Base-by-base conservation (phyloP, 2,888 invertebrate species). In the Eupithecia insigniata region DNA sequence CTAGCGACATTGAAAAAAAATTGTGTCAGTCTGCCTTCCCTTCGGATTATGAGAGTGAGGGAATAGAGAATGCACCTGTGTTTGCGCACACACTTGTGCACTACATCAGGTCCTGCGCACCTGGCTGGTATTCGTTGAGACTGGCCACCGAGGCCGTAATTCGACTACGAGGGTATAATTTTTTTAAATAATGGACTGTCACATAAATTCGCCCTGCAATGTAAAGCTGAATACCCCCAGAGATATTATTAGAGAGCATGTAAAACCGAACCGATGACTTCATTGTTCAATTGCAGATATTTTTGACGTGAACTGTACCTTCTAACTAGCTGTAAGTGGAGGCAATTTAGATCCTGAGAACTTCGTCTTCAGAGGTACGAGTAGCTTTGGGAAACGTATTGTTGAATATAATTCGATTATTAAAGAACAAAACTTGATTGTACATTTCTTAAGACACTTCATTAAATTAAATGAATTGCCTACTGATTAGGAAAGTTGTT, bases 321-420 rank as follows among this genome's bases (percentile, higher is more conserved):
- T 32, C 34, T 36, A 64, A 64, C 64, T 36, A 64, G 34, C 32
- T 39, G 30, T 55, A 66, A 64, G 62, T 70, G 65, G 58, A 36
- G 58, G 55, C 46, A 36, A 70, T 58, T 70, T 34, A 30, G 36
- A 65, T 55, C 32, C 16, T 39, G n/a, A 36, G 36, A 36, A 34
- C 34, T 36, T 16, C 6, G 34, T 22, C 62, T 30, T 36, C 26
- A 34, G 10, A n/a, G 64, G 34, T n/a, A n/a, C n/a, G n/a, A n/a
- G n/a, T 26, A 64, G 36, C n/a, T 4, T 30, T n/a, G 36, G 64
- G 18, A 60, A 60, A 18, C 3, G 30, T 34, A 64, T 64, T 64
- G 64, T 64, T 39, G 34, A 32, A 34, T 64, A 34, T 22, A 36
- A 64, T 36, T 64, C 36, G 10, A 34, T 62, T 62, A n/a, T 36